Percentiles rank a stretch among this genome's conserved stretches.
Conservation (phyloP, 2,888 invertebrate genomes). For the Papilio elwesi region DNA sequence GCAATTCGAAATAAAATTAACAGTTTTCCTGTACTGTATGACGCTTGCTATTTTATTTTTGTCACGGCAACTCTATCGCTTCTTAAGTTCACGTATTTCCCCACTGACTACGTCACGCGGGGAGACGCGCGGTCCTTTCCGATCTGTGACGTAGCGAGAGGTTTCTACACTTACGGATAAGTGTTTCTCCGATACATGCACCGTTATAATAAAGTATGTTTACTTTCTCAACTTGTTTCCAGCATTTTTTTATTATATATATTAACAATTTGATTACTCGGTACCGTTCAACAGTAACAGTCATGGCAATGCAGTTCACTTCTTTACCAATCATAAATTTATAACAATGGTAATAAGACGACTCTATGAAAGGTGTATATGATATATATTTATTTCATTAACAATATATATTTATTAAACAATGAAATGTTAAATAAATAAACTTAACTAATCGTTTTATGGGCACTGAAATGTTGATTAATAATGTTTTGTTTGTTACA, state of each 20-base stretch:
- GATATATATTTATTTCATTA: too few species aligned
- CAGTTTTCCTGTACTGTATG: neutral
- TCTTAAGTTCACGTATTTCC: conserved; percentile 23
- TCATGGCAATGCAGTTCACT: neutral
- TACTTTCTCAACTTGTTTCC: neutral
- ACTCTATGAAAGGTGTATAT: too few species aligned
- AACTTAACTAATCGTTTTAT: conserved; percentile 6
- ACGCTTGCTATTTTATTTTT: neutral
- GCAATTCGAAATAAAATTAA: too few species aligned
- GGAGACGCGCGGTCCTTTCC: conserved; percentile 22
- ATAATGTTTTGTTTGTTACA: neutral
- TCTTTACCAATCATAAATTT: neutral
- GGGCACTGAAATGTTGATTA: neutral
- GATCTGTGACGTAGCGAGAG: conserved; percentile 11
- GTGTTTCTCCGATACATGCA: neutral
- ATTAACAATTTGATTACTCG: neutral
- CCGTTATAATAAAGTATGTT: neutral
- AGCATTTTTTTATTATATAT: neutral
- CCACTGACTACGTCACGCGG: conserved; percentile 30
- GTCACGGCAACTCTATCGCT: neutral
- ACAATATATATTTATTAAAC: too few species aligned
- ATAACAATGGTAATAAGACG: neutral
- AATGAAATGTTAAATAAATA: conserved; percentile 1
- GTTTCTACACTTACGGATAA: neutral
- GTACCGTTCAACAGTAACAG: too few species aligned